Percentiles rank a stretch among this genome's conserved stretches.
Conservation (phyloP, 2,113 vertebrate species). For the Corythaeola cristata region DNA sequence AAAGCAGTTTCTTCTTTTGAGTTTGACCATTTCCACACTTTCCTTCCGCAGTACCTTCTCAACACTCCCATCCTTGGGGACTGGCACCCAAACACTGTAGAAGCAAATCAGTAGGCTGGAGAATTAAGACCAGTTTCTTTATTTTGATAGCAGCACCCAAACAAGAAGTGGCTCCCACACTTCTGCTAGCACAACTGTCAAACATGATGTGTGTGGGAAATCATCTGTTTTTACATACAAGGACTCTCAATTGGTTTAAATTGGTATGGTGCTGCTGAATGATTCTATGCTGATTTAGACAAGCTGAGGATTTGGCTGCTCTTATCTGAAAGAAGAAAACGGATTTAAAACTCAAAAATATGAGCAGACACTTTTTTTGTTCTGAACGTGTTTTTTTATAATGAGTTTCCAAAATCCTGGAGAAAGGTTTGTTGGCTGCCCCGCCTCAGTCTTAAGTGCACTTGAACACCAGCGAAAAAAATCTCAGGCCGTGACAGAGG, state of each 20-base stretch:
- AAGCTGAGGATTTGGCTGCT: background rate
- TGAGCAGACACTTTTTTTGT: background rate
- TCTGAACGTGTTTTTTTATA: background rate
- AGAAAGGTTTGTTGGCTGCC: background rate
- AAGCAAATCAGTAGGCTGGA: background rate
- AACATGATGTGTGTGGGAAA: background rate
- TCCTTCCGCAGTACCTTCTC: background rate
- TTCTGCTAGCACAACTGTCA: background rate
- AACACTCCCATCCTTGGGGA: background rate
- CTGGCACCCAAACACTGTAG: background rate
- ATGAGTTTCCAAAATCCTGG: background rate
- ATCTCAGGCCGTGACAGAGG: background rate
- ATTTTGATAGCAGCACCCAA: background rate
- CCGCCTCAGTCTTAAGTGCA: background rate
- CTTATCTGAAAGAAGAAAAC: background rate
- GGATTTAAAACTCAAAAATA: background rate
- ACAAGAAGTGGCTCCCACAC: background rate
- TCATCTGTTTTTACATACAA: background rate
- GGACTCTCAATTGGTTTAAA: background rate
- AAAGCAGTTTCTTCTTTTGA: background rate
- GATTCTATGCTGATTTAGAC: background rate
- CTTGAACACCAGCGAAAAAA: background rate
- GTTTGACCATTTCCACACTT: background rate
- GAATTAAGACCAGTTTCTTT: background rate
- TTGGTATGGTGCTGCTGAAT: background rate